Evolutionary conservation across 64 coral and sea anemone genomes (phyloP), one percentile per base, ranked within the genome.

Genomic region (Pocillopora damicornis): DNA sequence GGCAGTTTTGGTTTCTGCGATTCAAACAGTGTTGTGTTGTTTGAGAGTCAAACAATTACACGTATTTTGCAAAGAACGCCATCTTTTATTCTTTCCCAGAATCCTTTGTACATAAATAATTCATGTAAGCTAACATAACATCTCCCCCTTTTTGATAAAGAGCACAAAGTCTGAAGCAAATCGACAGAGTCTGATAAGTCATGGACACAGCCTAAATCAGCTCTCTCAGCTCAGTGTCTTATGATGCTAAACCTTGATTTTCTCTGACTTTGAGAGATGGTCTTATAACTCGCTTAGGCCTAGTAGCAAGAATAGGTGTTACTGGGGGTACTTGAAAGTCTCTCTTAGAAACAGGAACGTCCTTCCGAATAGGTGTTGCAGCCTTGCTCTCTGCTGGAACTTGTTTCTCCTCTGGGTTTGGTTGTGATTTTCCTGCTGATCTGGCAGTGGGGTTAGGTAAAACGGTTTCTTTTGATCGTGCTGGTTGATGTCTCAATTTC

Each of bases 251-350:
- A 68, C 82, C 82, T 86, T 38, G 62, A 37, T 71, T 71, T 37
- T 86, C 63, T 65, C 63, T 64, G 0, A 71, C 82, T 86, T 86
- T 86, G 11, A 86, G 67, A 11, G 82, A 86, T 23, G 63, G 38
- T 79, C 57, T 79, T 57, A 57, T n/a, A 79, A 60, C 15, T 79
- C 77, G 15, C 42, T 79, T 79, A 63, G 63, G 63, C 2, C 42
- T 51, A 51, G 42, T 4, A 66, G 15, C 63, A 66, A 66, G 15
- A 66, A 66, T 66, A 2, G 77, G 77, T 79, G 37, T 57, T 79
- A 15, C 9, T 0, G 30, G 42, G 42, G 42, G 42, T 51, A 51
- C 42, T 51, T 4, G 42, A 51, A 51, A 4, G 42, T 51, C 42
- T 51, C 42, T 7, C 42, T 2, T 51, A 4, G 42, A 4, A 51